These are phyloP conservation scores for Pluvianellus socialis DNA, from an alignment of 2,113 vertebrate species.

Conservation along the genomic window DNA sequence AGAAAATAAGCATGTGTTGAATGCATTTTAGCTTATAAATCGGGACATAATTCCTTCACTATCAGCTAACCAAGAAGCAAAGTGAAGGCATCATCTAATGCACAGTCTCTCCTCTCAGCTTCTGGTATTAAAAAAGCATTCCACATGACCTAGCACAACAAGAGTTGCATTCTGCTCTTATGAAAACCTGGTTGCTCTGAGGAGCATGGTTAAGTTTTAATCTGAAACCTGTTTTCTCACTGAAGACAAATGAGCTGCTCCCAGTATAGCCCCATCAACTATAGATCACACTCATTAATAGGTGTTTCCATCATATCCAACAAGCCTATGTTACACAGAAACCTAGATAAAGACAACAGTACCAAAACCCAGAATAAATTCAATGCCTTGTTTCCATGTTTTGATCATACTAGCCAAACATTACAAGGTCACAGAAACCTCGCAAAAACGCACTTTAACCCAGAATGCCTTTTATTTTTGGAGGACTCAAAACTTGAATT, in stretches of 20 bases:
- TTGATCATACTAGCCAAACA: neutral
- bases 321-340: neutral
- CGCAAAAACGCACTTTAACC: neutral
- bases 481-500: neutral
- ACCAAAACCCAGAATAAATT: neutral
- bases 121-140: neutral
- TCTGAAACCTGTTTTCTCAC: neutral
- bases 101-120: neutral
- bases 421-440: neutral
- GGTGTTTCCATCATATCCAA: neutral
- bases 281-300: neutral
- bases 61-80: neutral
- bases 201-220: neutral
- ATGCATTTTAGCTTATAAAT: neutral
- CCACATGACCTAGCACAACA: neutral
- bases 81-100: neutral
- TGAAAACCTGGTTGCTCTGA: neutral
- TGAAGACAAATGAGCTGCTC: neutral
- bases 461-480: neutral
- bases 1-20: neutral
- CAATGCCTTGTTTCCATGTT: neutral
- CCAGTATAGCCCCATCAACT: neutral
- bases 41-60: neutral
- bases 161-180: neutral
- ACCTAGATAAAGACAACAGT: neutral